Conservation (phyloP, 2,113 vertebrate species). For the Trematomus loennbergii region DNA sequence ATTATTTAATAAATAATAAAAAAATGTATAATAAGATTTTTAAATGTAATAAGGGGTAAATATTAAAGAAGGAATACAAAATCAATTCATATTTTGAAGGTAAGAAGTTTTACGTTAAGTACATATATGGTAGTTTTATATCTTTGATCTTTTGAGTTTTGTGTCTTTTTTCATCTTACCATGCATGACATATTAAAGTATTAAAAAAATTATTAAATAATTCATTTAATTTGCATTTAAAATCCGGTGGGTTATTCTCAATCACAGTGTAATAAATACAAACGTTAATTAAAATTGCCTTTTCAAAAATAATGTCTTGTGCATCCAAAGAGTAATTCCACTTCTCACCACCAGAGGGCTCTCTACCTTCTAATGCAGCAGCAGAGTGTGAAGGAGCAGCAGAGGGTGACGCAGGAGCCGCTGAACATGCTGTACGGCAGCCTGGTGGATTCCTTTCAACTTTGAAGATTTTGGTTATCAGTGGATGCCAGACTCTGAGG, state of each 20-base stretch:
- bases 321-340: not conserved
- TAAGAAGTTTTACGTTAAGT: too few species aligned
- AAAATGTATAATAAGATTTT: too few species aligned
- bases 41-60: too few species aligned
- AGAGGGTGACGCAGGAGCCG: conserved; percentile 27
- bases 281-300: not conserved
- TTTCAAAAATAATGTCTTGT: not conserved
- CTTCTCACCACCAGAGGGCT: conserved; percentile 73
- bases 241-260: not conserved
- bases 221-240: not conserved
- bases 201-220: not conserved
- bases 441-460: conserved; percentile 61
- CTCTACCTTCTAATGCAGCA: conserved; percentile 2
- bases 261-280: not conserved
- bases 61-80: too few species aligned
- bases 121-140: not conserved
- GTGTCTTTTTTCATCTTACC: not conserved
- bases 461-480: conserved; percentile 73
- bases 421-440: conserved; percentile 48
- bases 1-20: too few species aligned
- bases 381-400: not conserved
- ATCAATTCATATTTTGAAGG: too few species aligned
- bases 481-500: conserved; percentile 53
- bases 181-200: not conserved
- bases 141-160: not conserved